Evolutionary conservation across 1,140 invertebrate species (phyloP), one percentile per base, ranked within the genome.

Genomic region (Pseudomyrmex flavicornis): DNA sequence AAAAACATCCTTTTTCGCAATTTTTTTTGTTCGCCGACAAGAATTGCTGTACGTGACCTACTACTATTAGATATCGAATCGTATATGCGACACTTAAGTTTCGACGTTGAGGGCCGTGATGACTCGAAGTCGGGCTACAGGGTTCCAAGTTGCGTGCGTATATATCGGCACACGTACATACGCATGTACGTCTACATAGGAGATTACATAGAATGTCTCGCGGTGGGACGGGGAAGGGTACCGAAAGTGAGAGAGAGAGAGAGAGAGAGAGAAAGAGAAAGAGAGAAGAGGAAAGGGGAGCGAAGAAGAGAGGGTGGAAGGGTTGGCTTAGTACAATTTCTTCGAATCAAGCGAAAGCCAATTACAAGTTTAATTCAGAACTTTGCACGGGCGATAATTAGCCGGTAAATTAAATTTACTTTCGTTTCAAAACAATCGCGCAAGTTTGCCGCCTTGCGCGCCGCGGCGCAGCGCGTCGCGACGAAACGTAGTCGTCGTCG

Each of bases 311-410:
- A 58, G 65, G 66, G 65, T 58, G 80, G 73, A 56, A 86, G 88
- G 87, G 87, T 82, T 88, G 88, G 90, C 89, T 91, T 90, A 90
- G 92, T 82, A 86, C 89, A 91, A 93, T 94, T 94, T 94, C 93
- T 94, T 94, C 91, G 93, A 94, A 93, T 94, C 92, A 87, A 90
- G 90, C 91, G 90, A 93, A 93, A 94, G 92, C 92, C 91, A 93
- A 93, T 94, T 94, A 94, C 92, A 93, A 94, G 93, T 94, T 94
- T 92, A 92, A 93, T 93, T 93, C 91, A 90, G 90, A 93, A 93
- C 91, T 93, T 93, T 92, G 87, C 83, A 83, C 89, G 83, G 88
- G 90, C 91, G 93, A 94, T 93, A 94, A 94, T 94, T 94, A 93
- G 91, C 92, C 90, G 91, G 91, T 91, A 91, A 92, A 93, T 93